phyloP scores from a whole-genome alignment of 2,113 vertebrate genomes.

The Malurus cyaneus region DNA sequence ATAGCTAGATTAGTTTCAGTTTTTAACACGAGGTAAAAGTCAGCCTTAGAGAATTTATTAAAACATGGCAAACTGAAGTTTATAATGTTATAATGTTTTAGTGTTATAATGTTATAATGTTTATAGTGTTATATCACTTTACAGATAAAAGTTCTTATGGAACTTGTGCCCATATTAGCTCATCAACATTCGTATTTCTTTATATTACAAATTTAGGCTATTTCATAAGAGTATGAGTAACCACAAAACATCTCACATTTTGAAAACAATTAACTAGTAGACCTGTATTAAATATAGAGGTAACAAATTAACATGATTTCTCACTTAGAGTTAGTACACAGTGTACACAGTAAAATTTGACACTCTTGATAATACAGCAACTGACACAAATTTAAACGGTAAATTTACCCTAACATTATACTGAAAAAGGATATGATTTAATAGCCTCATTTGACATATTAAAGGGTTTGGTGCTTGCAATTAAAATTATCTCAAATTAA shows the following conservation, averaged over 20 bases:
- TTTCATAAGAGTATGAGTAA: not conserved
- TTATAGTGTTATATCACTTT: too few relatives aligned
- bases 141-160: not conserved
- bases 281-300: not conserved
- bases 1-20: not conserved
- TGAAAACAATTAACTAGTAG: not conserved
- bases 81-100: too few relatives aligned
- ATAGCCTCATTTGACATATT: not conserved
- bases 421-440: not conserved
- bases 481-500: not conserved
- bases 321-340: not conserved
- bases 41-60: not conserved
- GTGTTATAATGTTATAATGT: too few relatives aligned
- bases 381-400: not conserved
- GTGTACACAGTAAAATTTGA: not conserved
- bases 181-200: not conserved
- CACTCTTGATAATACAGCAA: not conserved
- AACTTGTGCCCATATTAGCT: not conserved
- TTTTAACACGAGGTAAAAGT: not conserved
- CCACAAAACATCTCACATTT: not conserved
- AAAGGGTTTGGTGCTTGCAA: not conserved
- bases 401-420: not conserved
- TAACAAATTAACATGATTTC: not conserved
- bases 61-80: not conserved
- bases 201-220: not conserved